Evolutionary conservation across 2,113 vertebrate genomes (phyloP).

Genomic region (Pachypanchax playfairii): DNA sequence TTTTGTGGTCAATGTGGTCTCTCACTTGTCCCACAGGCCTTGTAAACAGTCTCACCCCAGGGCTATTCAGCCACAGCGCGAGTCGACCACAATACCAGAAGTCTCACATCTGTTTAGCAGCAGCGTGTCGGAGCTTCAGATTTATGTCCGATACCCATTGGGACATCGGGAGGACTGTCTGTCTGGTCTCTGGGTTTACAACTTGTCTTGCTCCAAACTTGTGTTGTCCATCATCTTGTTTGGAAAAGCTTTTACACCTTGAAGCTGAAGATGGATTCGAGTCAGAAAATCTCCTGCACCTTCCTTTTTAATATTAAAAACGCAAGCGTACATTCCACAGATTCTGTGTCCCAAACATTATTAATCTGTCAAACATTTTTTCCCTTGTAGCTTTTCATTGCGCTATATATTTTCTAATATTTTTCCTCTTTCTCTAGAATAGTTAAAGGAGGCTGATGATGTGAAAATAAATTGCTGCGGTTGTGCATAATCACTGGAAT

Average conservation of each 20-base stretch:
- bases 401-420: conserved; percentile 33
- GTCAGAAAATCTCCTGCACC: neutral
- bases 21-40: conserved; percentile 51
- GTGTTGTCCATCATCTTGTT: no score
- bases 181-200: neutral
- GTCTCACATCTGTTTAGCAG: conserved; percentile 67
- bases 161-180: conserved; percentile 23
- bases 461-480: conserved; percentile 50
- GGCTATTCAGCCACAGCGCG: conserved; percentile 40
- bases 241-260: neutral
- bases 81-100: conserved; percentile 60
- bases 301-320: conserved; percentile 28
- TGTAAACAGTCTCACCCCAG: conserved; percentile 63
- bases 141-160: conserved; percentile 43
- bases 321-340: conserved; percentile 1
- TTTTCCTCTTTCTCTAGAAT: conserved; percentile 27
- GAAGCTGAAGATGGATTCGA: conserved; percentile 3
- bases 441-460: conserved; percentile 34
- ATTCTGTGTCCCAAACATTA: neutral
- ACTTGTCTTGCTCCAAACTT: neutral
- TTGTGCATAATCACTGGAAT: conserved; percentile 52
- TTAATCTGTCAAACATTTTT: conserved; percentile 23
- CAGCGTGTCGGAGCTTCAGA: conserved; percentile 9
- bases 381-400: conserved; percentile 22
- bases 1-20: conserved; percentile 62